These are phyloP conservation scores for Symphodus melops DNA, from an alignment of 2,113 vertebrate species.

Conservation along the genomic window DNA sequence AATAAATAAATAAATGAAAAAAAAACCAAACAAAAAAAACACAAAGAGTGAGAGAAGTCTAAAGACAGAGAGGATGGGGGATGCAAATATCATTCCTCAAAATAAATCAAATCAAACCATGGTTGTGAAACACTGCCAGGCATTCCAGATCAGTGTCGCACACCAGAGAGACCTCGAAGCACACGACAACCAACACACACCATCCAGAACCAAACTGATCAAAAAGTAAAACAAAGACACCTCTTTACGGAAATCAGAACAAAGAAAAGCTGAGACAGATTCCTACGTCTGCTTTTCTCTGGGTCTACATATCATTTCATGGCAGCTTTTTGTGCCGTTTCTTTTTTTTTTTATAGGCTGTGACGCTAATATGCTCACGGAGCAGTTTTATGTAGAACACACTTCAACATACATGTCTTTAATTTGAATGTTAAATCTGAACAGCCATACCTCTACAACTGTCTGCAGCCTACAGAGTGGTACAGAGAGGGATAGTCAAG, in stretches of 20 bases:
- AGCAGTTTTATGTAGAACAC: constrained; percentile 19
- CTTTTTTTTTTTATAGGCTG: background rate
- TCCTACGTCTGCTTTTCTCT: background rate
- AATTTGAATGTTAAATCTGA: constrained; percentile 39
- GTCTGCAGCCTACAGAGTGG: constrained; percentile 43
- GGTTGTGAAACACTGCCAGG: constrained; percentile 74
- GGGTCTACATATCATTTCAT: background rate
- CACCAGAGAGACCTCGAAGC: constrained; percentile 69
- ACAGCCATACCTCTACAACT: constrained; percentile 47
- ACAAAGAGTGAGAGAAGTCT: constrained; percentile 38
- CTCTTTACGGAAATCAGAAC: constrained; percentile 47
- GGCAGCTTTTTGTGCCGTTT: constrained; percentile 12
- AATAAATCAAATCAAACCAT: constrained; percentile 67
- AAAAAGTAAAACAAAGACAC: constrained; percentile 50
- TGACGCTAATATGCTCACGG: background rate
- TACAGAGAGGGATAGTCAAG: constrained; percentile 46
- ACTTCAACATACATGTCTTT: constrained; percentile 22
- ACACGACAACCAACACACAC: constrained; percentile 73
- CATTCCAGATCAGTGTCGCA: constrained; percentile 77
- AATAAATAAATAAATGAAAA: constrained; percentile 19
- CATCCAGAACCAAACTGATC: constrained; percentile 70
- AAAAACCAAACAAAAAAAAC: constrained; percentile 32
- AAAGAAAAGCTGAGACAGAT: constrained; percentile 28
- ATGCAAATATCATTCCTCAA: constrained; percentile 80
- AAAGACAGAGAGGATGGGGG: constrained; percentile 72